Percentiles rank a stretch among this genome's conserved stretches.
These are phyloP conservation scores for Wiebesia pumilae DNA, from an alignment of 1,140 invertebrate species.

Conservation along the genomic window DNA sequence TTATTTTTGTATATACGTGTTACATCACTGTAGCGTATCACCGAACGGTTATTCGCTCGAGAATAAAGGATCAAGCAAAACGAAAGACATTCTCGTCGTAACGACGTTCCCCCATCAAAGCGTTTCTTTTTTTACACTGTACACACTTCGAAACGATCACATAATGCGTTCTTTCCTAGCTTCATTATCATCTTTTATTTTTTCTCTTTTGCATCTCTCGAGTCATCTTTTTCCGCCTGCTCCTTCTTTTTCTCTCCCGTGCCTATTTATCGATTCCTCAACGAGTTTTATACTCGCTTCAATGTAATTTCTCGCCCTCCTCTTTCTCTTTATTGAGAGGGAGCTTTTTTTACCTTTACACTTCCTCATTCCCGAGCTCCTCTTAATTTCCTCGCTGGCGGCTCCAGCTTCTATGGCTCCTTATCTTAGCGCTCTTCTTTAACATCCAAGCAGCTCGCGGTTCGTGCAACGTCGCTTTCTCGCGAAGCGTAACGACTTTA, in stretches of 20 bases:
- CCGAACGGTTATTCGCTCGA: background rate
- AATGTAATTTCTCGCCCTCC: constrained; percentile 37
- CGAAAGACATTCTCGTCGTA: constrained; percentile 26
- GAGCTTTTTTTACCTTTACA: constrained; percentile 36
- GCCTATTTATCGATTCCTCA: constrained; percentile 44
- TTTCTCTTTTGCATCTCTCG: constrained; percentile 20
- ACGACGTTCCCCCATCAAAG: constrained; percentile 16
- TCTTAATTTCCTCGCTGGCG: constrained; percentile 27
- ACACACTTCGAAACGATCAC: background rate
- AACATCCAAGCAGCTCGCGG: constrained; percentile 22
- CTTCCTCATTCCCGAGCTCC: constrained; percentile 40
- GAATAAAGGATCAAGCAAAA: constrained; percentile 11
- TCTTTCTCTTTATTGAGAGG: background rate
- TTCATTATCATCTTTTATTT: constrained; percentile 31
- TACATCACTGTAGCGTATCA: constrained; percentile 8
- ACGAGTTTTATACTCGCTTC: constrained; percentile 28
- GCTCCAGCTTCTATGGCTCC: background rate
- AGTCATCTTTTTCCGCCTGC: constrained; percentile 13
- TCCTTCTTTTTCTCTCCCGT: constrained; percentile 21
- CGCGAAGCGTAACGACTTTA: constrained; percentile 46
- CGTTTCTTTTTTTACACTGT: background rate
- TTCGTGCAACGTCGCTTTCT: constrained; percentile 25
- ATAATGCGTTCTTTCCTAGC: constrained; percentile 2
- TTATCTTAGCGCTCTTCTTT: constrained; percentile 37
- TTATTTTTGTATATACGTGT: constrained; percentile 2